Conservation (phyloP, 1,140 invertebrate genomes). For the Holcopasites calliopsidis region DNA sequence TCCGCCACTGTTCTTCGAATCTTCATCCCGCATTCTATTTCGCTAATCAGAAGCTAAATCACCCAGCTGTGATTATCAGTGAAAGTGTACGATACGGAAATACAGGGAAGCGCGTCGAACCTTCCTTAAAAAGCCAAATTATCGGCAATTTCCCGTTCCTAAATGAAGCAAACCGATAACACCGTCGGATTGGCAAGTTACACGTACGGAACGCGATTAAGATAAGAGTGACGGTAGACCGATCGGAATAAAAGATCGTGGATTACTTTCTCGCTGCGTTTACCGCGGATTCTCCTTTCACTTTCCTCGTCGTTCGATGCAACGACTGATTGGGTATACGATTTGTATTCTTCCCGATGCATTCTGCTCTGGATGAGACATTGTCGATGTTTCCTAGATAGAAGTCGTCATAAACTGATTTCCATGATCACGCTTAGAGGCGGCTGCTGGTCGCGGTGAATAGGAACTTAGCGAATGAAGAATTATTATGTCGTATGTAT, state of each 20-base stretch:
- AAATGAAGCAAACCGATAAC: background rate
- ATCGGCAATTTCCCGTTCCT: background rate
- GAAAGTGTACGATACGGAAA: too few relatives aligned
- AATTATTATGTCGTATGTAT: too few relatives aligned
- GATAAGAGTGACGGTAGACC: slow-evolving; percentile 35
- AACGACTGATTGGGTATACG: slow-evolving; percentile 27
- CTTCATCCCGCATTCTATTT: too few relatives aligned
- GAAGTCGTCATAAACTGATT: too few relatives aligned
- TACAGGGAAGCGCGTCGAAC: too few relatives aligned
- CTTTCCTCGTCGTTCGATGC: slow-evolving; percentile 52
- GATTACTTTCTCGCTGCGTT: slow-evolving; percentile 67
- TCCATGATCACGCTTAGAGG: too few relatives aligned
- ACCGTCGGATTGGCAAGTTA: background rate
- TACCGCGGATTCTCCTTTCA: slow-evolving; percentile 72
- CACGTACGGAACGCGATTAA: slow-evolving; percentile 21
- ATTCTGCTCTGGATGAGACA: background rate
- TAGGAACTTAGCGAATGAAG: too few relatives aligned
- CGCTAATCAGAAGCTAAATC: too few relatives aligned
- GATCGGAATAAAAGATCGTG: slow-evolving; percentile 56
- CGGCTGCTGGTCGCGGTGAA: too few relatives aligned
- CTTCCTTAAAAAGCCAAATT: slow-evolving; percentile 14
- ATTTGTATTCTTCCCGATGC: slow-evolving; percentile 17
- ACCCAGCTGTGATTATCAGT: too few relatives aligned
- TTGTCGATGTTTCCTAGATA: background rate
- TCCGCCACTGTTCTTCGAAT: too few relatives aligned